These are phyloP conservation scores for Stenichneumon culpator DNA, from an alignment of 2,888 invertebrate genomes.

Conservation along the genomic window DNA sequence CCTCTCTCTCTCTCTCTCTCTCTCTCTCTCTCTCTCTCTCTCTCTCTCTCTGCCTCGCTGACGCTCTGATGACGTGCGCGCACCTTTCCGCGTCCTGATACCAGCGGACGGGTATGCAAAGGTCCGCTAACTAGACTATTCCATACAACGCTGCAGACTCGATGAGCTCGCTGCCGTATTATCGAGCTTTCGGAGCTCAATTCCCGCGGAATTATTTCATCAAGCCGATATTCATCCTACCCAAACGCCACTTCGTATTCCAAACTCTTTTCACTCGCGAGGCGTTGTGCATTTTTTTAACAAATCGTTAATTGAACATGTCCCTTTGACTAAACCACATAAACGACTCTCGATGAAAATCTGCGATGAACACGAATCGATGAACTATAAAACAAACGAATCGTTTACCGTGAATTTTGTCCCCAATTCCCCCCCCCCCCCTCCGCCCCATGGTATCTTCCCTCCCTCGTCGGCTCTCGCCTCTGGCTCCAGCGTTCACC, in stretches of 20 bases:
- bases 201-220: conserved; percentile 83
- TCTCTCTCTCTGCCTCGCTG: conserved; percentile 32
- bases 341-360: conserved; percentile 6
- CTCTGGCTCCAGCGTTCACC: conserved; percentile 64
- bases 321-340: not conserved
- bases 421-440: no score
- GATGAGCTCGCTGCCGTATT: not conserved
- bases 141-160: conserved; percentile 9
- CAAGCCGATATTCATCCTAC: conserved; percentile 77
- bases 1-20: conserved; percentile 40
- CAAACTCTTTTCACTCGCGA: not conserved
- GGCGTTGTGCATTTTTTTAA: not conserved
- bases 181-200: conserved; percentile 69
- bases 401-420: conserved; percentile 42
- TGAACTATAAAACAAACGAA: conserved; percentile 51
- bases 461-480: conserved; percentile 21
- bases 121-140: conserved; percentile 28
- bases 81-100: not conserved
- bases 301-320: not conserved
- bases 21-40: no score
- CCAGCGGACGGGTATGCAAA: not conserved
- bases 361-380: conserved; percentile 43
- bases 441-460: no score
- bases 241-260: not conserved
- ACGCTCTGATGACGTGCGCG: conserved; percentile 35